Evolutionary conservation across 2,113 vertebrate species (phyloP), one percentile per base, ranked within the genome.

Genomic region (Lepisosteus oculatus): DNA sequence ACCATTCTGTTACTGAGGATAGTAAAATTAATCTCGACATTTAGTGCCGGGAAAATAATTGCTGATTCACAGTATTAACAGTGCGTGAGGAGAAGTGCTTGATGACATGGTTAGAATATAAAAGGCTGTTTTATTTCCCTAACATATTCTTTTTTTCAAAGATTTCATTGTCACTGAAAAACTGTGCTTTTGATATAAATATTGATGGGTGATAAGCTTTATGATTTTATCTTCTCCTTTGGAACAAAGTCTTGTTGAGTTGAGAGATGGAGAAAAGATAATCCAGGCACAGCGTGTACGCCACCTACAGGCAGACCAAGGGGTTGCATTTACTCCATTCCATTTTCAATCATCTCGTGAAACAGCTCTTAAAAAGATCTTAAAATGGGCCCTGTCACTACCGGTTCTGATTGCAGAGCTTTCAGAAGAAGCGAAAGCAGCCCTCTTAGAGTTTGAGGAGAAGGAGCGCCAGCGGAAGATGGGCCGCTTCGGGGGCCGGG

Each of bases 361-460:
- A 54, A 11, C 43, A 44, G 62, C 14, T 7, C 43, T 61, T 12
- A 70, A 51, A 8, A 61, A 8, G 43, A 71, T 3, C 0, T 8
- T 5, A 13, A 8, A 8, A 7, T 55, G 54, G 44, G 13, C 14
- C 8, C 14, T 57, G 14, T 54, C 72, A 73, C 2, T n/a, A 3
- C 13, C 13, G 11, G 9, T 8, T 74, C 51, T 69, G 8, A 0
- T 76, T 69, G 78, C 77, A 99, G 97, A 99, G 74, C 94, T 99
- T 74, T 98, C 97, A 3, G 97, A 96, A 57, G 95, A 98, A 84
- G 97, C 97, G 75, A 98, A 98, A 79, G 95, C 94, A 13, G 94
- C 97, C 0, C 76, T 99, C 76, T 89, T 91, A 68, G 93, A 96
- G 74, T 97, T 97, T 64, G 97, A 98, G 78, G 95, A 97, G 74